These are phyloP conservation scores for Aporophyla lueneburgensis DNA, from an alignment of 2,888 invertebrate genomes.

Conservation along the genomic window DNA sequence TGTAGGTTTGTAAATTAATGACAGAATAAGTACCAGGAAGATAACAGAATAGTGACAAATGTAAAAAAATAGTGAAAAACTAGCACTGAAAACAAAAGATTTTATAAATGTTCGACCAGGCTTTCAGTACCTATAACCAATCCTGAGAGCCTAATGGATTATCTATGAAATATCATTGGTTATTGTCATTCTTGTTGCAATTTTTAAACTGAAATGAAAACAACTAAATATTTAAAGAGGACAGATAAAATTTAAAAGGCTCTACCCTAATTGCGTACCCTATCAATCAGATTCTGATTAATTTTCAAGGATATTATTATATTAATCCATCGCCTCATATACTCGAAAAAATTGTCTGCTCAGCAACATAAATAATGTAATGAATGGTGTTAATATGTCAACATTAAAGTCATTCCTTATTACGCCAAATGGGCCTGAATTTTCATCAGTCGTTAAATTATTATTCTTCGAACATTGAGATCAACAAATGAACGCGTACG, in stretches of 20 bases:
- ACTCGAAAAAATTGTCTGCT: no score
- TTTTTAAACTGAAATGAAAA: not conserved
- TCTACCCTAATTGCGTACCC: no score
- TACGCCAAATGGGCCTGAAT: not conserved
- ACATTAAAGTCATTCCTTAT: no score
- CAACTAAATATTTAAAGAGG: not conserved
- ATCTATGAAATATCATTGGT: not conserved
- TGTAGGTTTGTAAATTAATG: slow-evolving; percentile 32
- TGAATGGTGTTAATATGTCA: no score
- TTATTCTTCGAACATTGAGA: not conserved
- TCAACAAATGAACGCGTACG: not conserved
- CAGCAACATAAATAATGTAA: no score
- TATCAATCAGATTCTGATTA: no score
- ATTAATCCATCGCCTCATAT: no score
- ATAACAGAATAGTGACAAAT: not conserved
- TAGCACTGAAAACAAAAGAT: not conserved
- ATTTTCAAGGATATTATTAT: no score
- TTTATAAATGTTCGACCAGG: not conserved
- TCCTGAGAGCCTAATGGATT: not conserved
- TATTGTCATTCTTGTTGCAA: not conserved
- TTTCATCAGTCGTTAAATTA: not conserved
- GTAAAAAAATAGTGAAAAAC: not conserved
- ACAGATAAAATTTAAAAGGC: not conserved
- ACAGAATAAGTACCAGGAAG: not conserved
- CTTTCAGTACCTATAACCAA: not conserved